A percentile compares a stretch with the other conserved stretches of the same genome.
phyloP scores from a whole-genome alignment of 2,797 vertebrate species.

The Telmatherina bonti region DNA sequence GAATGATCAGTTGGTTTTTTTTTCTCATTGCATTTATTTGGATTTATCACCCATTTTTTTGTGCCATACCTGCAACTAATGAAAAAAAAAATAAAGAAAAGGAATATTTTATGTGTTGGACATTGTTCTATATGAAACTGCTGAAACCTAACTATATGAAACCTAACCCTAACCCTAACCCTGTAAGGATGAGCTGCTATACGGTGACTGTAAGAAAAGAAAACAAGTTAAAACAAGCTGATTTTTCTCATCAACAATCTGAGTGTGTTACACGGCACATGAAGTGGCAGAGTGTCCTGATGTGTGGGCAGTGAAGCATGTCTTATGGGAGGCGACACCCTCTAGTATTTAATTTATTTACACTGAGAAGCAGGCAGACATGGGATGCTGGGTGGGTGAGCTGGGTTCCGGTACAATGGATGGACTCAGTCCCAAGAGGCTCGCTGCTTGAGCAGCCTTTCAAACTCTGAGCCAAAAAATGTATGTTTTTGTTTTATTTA shows the following conservation, averaged over 20 bases:
- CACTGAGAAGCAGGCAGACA: neutral
- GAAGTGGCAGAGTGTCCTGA: neutral
- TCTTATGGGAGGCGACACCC: neutral
- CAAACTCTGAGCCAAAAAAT: neutral
- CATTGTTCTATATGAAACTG: neutral
- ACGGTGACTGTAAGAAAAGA: too few relatives aligned
- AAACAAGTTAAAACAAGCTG: neutral
- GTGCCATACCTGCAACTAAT: conserved; percentile 86
- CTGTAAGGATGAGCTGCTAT: neutral
- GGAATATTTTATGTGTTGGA: conserved; percentile 75
- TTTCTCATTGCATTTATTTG: conserved; percentile 79
- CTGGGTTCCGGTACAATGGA: conserved; percentile 2
- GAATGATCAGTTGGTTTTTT: conserved; percentile 78
- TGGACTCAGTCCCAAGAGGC: neutral
- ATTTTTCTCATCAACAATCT: neutral
- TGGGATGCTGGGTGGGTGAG: neutral
- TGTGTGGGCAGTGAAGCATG: neutral
- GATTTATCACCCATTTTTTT: conserved; percentile 81
- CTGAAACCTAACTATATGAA: too few relatives aligned
- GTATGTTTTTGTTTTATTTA: neutral
- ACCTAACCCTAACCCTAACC: too few relatives aligned
- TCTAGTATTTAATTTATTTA: neutral
- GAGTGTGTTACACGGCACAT: neutral
- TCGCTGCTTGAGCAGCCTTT: neutral
- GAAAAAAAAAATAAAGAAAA: conserved; percentile 86